Conservation (phyloP, 2,113 vertebrate genomes). For the Rhinolophus ferrumequinum region DNA sequence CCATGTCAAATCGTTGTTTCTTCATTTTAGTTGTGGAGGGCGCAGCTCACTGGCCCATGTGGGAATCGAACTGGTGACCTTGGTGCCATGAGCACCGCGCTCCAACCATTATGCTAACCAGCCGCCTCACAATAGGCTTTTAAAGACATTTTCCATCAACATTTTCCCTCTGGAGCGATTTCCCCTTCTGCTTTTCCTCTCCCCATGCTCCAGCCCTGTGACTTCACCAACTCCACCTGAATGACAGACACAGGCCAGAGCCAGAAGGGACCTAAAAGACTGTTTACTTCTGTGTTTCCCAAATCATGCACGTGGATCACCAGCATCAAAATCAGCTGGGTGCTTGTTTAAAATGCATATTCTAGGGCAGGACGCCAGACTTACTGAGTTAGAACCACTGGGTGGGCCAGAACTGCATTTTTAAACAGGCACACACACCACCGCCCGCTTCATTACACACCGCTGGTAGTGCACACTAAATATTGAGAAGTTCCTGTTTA, state of each 20-base stretch:
- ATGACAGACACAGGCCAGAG: accelerated
- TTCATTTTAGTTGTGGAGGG: no score
- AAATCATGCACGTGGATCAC: background rate
- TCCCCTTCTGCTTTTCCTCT: background rate
- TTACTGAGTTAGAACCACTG: background rate
- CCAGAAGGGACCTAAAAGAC: background rate
- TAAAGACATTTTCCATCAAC: background rate
- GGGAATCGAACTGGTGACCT: no score
- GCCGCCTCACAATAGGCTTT: background rate
- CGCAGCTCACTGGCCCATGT: no score
- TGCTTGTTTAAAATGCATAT: background rate
- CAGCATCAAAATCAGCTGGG: background rate
- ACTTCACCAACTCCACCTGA: background rate
- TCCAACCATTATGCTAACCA: no score
- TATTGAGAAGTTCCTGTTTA: background rate
- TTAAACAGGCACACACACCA: background rate
- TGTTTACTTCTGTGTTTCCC: background rate
- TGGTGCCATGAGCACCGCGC: no score
- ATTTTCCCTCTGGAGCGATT: background rate
- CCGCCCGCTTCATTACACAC: background rate
- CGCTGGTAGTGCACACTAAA: background rate
- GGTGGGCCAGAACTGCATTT: background rate
- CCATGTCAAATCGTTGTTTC: no score
- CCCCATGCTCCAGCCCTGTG: background rate
- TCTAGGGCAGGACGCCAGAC: background rate